Evolutionary conservation across 2,113 vertebrate species (phyloP).

Genomic region (Cryptotis parvus): DNA sequence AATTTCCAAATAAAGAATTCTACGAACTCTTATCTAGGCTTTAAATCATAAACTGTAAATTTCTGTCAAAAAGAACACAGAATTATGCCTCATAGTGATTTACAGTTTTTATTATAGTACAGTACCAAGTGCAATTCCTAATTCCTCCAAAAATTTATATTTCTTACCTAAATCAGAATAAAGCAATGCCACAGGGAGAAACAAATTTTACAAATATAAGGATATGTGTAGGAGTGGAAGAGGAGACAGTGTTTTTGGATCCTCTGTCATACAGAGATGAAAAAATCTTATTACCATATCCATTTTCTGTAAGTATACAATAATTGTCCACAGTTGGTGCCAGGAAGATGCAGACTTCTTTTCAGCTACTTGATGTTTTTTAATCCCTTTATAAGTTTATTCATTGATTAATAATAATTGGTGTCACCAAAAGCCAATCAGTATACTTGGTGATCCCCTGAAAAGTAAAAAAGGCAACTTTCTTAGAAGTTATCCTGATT

Average conservation of each 20-base stretch:
- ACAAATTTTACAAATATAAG: not conserved
- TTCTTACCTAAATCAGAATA: not conserved
- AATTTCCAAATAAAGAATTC: slow-evolving; percentile 59
- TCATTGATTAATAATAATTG: not conserved
- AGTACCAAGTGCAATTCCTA: not conserved
- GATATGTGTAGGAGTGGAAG: not conserved
- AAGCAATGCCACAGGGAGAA: not conserved
- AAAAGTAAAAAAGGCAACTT: not conserved
- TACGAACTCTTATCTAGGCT: not conserved
- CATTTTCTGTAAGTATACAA: too few relatives aligned
- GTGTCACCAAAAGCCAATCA: not conserved
- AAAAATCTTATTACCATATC: not conserved
- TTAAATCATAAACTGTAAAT: not conserved
- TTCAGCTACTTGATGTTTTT: not conserved
- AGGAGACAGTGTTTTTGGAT: not conserved
- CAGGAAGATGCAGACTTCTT: not conserved
- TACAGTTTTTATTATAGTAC: slow-evolving; percentile 21
- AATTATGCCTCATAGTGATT: not conserved
- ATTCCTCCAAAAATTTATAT: not conserved
- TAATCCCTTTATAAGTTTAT: not conserved
- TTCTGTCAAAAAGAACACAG: not conserved
- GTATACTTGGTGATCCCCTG: not conserved
- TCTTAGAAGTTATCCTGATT: not conserved
- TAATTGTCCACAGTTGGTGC: not conserved
- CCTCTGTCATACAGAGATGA: not conserved